A percentile compares a stretch with the other conserved stretches of the same genome.
phyloP scores from a whole-genome alignment of 2,888 invertebrate genomes.

The Halictus ligatus region DNA sequence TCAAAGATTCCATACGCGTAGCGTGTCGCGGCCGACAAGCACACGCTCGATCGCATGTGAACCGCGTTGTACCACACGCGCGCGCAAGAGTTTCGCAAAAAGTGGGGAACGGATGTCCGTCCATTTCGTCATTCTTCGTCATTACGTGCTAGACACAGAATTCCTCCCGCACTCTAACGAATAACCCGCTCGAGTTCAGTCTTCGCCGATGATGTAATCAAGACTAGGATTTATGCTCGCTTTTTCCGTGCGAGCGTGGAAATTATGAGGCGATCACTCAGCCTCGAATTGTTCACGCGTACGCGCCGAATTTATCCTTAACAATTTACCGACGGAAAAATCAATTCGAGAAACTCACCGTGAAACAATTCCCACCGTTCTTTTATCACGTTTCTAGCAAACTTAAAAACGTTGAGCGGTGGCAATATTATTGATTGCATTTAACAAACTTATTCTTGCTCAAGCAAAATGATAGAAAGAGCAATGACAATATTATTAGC shows the following conservation, averaged over 20 bases:
- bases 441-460: no score
- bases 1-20: not conserved
- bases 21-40: conserved; percentile 1
- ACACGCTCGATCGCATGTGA: conserved; percentile 26
- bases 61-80: conserved; percentile 11
- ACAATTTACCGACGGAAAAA: no score
- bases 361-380: no score
- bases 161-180: conserved; percentile 25
- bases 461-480: no score
- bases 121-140: conserved; percentile 45
- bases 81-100: conserved; percentile 34
- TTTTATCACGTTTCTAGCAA: no score
- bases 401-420: no score
- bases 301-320: no score
- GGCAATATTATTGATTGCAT: no score
- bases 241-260: not conserved
- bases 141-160: conserved; percentile 31
- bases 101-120: conserved; percentile 48
- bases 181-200: not conserved
- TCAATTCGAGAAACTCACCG: no score
- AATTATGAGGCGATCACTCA: no score
- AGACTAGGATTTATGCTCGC: not conserved
- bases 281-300: no score
- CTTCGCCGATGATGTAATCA: conserved; percentile 2
- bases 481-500: no score